Conservation (phyloP, 2,797 vertebrate genomes). For the Alcedo quadribrachys region DNA sequence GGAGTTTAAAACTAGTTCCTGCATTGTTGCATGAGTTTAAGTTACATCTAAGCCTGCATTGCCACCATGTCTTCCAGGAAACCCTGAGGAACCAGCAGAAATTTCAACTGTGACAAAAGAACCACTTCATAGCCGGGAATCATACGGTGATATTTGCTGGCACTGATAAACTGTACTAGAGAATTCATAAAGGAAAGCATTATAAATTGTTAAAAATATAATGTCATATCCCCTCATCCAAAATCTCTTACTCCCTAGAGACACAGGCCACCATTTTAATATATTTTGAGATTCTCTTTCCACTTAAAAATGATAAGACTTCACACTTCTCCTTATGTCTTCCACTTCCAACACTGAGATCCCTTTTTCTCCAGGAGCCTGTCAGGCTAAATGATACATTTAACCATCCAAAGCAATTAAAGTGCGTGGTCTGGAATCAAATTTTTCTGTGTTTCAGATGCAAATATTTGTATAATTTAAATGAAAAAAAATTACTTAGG, state of each 20-base stretch:
- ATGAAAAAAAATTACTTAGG: conserved; percentile 8
- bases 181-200: neutral
- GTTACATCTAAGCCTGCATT: neutral
- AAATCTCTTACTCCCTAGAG: neutral
- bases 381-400: conserved; percentile 32
- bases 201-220: neutral
- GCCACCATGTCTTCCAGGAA: neutral
- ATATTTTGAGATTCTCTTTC: neutral
- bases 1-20: neutral
- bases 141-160: neutral
- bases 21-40: neutral
- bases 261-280: neutral
- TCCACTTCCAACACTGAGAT: neutral
- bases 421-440: neutral
- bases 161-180: neutral
- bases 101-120: neutral
- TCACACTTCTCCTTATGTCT: neutral
- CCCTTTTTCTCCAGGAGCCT: neutral
- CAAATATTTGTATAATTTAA: conserved; percentile 55
- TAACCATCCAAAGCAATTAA: conserved; percentile 54
- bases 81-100: neutral
- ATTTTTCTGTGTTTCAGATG: conserved; percentile 54
- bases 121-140: neutral
- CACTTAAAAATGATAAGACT: neutral
- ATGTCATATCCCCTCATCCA: neutral